These are phyloP conservation scores for Odontophorus gujanensis DNA, from an alignment of 2,113 vertebrate species.

Conservation along the genomic window DNA sequence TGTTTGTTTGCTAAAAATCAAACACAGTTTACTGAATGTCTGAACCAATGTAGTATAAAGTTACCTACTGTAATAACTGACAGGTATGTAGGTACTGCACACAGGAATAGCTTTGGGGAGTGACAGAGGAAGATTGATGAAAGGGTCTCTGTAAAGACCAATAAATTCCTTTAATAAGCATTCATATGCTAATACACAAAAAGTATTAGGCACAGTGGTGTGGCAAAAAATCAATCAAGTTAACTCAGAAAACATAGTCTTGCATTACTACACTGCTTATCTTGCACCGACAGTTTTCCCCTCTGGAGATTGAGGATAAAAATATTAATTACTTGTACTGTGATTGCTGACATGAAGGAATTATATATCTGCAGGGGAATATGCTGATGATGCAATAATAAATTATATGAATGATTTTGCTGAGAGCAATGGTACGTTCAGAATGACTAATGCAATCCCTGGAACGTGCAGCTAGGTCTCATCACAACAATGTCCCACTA, in stretches of 20 bases:
- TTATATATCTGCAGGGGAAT: not conserved
- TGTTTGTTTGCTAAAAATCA: slow-evolving; percentile 37
- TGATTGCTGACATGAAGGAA: slow-evolving; percentile 17
- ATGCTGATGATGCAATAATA: not conserved
- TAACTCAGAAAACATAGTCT: slow-evolving; percentile 26
- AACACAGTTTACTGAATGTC: not conserved
- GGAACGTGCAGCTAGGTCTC: not conserved
- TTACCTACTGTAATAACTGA: not conserved
- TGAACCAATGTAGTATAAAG: not conserved
- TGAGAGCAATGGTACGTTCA: slow-evolving; percentile 6
- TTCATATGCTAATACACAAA: slow-evolving; percentile 6
- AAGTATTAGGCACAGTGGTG: slow-evolving; percentile 9
- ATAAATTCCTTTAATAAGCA: slow-evolving; percentile 22
- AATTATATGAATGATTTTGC: not conserved
- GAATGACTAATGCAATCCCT: not conserved
- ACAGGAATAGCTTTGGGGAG: slow-evolving; percentile 25
- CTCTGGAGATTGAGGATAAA: not conserved
- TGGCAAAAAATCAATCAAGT: not conserved
- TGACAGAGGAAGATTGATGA: not conserved
- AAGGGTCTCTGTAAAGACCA: not conserved
- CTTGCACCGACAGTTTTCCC: slow-evolving; percentile 14
- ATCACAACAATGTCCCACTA: not conserved
- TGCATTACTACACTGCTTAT: slow-evolving; percentile 17
- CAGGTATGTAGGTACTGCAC: not conserved
- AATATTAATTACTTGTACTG: not conserved